Evolutionary conservation across 2,888 invertebrate species (phyloP).

Genomic region (Molanna angustata): DNA sequence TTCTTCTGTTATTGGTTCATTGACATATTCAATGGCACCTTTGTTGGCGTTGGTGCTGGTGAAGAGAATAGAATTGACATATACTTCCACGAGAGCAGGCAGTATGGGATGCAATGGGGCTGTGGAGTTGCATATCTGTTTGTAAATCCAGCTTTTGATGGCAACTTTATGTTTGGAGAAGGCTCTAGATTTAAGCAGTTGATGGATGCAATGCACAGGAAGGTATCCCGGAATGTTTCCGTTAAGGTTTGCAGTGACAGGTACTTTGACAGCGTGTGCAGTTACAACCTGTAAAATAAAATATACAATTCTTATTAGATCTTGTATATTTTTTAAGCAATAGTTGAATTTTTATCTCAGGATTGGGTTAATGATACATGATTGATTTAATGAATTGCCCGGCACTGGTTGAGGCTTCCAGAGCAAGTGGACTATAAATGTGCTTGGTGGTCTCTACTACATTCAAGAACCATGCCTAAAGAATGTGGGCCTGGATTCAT

Average conservation of each 20-base stretch:
- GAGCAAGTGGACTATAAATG: background rate
- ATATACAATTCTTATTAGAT: too few relatives aligned
- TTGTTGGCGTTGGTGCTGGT: constrained; percentile 63
- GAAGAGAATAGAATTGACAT: constrained; percentile 86
- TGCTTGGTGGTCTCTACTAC: too few relatives aligned
- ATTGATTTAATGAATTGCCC: too few relatives aligned
- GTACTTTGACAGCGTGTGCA: constrained; percentile 92
- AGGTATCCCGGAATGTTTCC: constrained; percentile 88
- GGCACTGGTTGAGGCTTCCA: too few relatives aligned
- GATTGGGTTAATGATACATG: too few relatives aligned
- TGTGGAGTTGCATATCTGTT: constrained; percentile 84
- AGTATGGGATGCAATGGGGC: constrained; percentile 93
- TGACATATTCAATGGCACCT: constrained; percentile 73
- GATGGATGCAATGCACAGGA: constrained; percentile 95
- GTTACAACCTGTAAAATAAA: constrained; percentile 71
- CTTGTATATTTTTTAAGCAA: too few relatives aligned
- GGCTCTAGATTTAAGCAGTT: constrained; percentile 87
- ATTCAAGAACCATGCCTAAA: too few relatives aligned
- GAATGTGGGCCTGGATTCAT: too few relatives aligned
- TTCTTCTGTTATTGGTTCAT: constrained; percentile 87
- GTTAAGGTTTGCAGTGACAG: constrained; percentile 86
- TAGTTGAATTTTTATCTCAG: too few relatives aligned
- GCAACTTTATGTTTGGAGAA: constrained; percentile 96
- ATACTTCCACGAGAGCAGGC: constrained; percentile 91
- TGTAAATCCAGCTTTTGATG: constrained; percentile 95